These are phyloP conservation scores for Lucilia sericata DNA, from an alignment of 1,140 invertebrate genomes.

Conservation along the genomic window DNA sequence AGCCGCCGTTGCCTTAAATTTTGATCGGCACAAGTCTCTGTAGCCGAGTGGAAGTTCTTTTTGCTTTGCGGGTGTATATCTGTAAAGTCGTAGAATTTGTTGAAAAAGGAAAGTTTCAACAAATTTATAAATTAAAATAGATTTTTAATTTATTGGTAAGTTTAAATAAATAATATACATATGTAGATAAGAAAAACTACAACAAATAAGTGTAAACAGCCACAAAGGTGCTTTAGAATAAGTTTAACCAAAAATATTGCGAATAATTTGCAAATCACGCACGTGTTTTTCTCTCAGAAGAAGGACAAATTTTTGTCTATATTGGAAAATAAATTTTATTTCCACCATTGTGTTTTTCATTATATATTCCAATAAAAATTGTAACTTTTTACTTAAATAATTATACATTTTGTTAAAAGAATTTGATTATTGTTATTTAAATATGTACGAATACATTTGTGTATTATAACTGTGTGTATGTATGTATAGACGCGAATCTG, in stretches of 20 bases:
- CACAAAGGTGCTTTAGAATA: background rate
- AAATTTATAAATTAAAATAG: background rate
- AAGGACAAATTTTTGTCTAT: slow-evolving; percentile 8
- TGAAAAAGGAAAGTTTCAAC: background rate
- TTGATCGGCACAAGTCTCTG: too few species aligned
- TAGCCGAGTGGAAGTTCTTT: background rate
- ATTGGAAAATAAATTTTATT: background rate
- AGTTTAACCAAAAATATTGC: background rate
- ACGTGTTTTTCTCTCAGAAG: background rate
- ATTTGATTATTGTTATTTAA: too few species aligned
- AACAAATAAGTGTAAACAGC: background rate
- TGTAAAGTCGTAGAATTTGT: slow-evolving; percentile 24
- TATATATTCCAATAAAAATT: background rate
- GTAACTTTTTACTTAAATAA: background rate
- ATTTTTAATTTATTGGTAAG: slow-evolving; percentile 11
- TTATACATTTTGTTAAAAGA: background rate
- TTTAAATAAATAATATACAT: background rate
- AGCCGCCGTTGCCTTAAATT: too few species aligned
- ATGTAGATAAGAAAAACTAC: slow-evolving; percentile 2
- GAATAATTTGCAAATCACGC: background rate
- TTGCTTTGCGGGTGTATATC: slow-evolving; percentile 19
- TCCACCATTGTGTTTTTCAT: background rate
- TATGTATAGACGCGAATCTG: background rate
- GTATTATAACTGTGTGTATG: background rate
- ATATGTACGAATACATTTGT: background rate